A percentile compares a stretch with the other conserved stretches of the same genome.
These are phyloP conservation scores for Hypena proboscidalis DNA, from an alignment of 2,888 invertebrate species.

Conservation along the genomic window DNA sequence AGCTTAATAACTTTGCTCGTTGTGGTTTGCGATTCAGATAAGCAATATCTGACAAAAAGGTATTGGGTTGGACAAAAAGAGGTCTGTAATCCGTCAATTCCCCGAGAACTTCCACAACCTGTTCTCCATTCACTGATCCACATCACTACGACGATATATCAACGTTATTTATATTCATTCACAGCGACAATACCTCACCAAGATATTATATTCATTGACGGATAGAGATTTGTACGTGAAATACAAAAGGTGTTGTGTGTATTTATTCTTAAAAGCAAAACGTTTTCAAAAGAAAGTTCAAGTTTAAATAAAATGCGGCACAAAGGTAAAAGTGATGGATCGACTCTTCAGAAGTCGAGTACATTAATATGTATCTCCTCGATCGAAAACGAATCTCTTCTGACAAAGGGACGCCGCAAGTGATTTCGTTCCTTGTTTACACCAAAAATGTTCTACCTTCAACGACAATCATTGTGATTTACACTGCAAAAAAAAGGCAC, in stretches of 20 bases:
- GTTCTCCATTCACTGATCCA: too few relatives aligned
- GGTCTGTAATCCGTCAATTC: constrained; percentile 12
- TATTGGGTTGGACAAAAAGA: constrained; percentile 31
- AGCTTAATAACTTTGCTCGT: constrained; percentile 63
- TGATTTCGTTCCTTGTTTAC: constrained; percentile 34
- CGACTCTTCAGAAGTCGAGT: constrained; percentile 33
- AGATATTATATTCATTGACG: too few relatives aligned
- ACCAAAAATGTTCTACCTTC: constrained; percentile 26
- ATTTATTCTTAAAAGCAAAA: too few relatives aligned
- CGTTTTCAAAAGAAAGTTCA: constrained; percentile 18
- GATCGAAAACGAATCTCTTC: constrained; percentile 32
- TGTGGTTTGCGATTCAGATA: constrained; percentile 61
- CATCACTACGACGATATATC: not conserved
- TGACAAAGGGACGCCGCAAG: constrained; percentile 30
- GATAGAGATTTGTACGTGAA: too few relatives aligned
- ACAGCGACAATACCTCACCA: too few relatives aligned
- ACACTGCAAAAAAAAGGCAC: constrained; percentile 16
- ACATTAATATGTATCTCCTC: constrained; percentile 45
- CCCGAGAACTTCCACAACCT: constrained; percentile 7
- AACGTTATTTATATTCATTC: too few relatives aligned
- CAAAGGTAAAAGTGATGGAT: too few relatives aligned
- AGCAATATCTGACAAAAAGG: constrained; percentile 50
- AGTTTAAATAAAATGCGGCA: constrained; percentile 12
- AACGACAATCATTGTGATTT: constrained; percentile 18
- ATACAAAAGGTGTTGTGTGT: too few relatives aligned